A percentile compares a stretch with the other conserved stretches of the same genome.
These are phyloP conservation scores for Isurus oxyrinchus DNA, from an alignment of 2,113 vertebrate species.

Conservation along the genomic window DNA sequence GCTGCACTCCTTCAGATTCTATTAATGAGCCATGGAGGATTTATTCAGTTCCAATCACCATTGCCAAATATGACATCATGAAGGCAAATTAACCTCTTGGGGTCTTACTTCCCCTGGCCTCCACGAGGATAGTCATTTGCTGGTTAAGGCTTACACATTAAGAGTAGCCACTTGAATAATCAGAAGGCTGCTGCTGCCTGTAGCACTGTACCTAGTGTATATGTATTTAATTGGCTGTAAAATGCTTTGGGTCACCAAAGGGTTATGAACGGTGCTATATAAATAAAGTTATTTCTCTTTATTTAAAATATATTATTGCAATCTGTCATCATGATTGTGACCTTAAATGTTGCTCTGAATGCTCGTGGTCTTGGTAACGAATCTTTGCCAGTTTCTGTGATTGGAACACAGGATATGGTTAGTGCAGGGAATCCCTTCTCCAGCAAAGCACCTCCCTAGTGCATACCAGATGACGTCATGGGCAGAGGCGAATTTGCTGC, in stretches of 20 bases:
- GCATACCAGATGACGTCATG: not conserved
- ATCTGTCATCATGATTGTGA: not conserved
- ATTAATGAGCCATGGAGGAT: not conserved
- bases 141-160: not conserved
- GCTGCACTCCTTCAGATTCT: not conserved
- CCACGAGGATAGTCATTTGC: not conserved
- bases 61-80: not conserved
- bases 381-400: not conserved
- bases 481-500: not conserved
- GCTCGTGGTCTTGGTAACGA: not conserved
- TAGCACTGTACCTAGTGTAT: too few species aligned
- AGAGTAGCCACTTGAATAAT: not conserved
- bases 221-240: not conserved
- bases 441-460: not conserved
- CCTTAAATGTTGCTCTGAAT: not conserved
- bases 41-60: not conserved
- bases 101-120: not conserved
- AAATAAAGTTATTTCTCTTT: too few species aligned
- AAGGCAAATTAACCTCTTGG: not conserved
- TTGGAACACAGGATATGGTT: not conserved
- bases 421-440: not conserved
- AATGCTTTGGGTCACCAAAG: not conserved
- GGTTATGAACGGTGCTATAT: not conserved
- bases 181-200: too few species aligned
- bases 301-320: too few species aligned